Evolutionary conservation across 2,888 invertebrate genomes (phyloP), one percentile per base, ranked within the genome.

Genomic region (Chrysolina americana): DNA sequence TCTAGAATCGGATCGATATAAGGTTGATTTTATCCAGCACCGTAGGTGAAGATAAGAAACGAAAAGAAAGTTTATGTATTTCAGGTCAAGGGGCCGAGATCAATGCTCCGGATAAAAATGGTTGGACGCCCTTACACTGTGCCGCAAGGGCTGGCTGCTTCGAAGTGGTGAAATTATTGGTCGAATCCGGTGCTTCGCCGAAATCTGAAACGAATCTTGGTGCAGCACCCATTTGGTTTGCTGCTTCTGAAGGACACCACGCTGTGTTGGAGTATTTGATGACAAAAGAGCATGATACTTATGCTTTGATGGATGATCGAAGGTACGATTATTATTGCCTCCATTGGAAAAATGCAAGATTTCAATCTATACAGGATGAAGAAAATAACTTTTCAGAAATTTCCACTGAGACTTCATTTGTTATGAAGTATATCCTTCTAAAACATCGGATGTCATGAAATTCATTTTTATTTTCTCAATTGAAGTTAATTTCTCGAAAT

Each of bases 251-350:
- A 89, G 98, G 97, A 76, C 99, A 99, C 88, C 96, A 97, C 83
- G 96, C 97, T 83, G 98, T 99, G 13, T 90, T 99, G 71, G 96
- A 97, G 86, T 99, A 98, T 88, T 91, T 99, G 75, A 93, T 99
- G 91, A 96, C 96, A 84, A 98, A 98, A 88, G 99, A 99, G 85
- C 99, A 99, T 87, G 98, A 98, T 86, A 98, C 98, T 0, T 97
- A 98, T 86, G 94, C 94, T 8, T 90, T 99, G 13, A 98, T 99
- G 98, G 99, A 99, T 80, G 99, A 99, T 87, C 94, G 96, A 86
- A 94, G 98, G 82, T 82, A 68, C 69, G 8, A 23, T 65, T 21
- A 28, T 21, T 10, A 36, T 44, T 11, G 4, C 63, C 63, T 62
- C 41, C 5, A 28, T 2, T 28, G 2, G 28, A 28, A 28, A 28